Base-by-base conservation (phyloP, 23 tunicate species). In the Clavelina lepadiformis region DNA sequence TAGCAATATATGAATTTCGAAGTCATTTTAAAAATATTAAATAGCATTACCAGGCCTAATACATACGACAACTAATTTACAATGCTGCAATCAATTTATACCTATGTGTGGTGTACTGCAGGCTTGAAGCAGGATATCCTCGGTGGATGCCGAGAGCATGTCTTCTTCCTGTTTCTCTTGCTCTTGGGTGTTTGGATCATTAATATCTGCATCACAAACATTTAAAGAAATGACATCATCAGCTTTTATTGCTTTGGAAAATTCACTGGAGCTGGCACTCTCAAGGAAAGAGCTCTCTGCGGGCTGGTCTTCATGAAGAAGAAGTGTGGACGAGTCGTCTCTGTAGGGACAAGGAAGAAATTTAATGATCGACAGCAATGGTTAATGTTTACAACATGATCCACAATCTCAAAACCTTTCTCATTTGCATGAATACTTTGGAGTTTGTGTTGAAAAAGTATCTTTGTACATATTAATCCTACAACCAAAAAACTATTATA, bases 71-170 rank as follows among this genome's bases (percentile, higher is more conserved):
- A n/a, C n/a, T n/a, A n/a, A n/a, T n/a, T n/a, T n/a, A n/a, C n/a
- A n/a, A n/a, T n/a, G n/a, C n/a, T n/a, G n/a, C n/a, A n/a, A n/a
- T n/a, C n/a, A n/a, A n/a, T n/a, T n/a, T 32, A 53, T 62, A 80
- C 87, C 64, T 28, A 47, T 46, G 23, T 80, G 87, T 4, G 87
- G 73, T 23, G 85, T 79, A 47, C 64, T 61, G 63, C 65, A 71
- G 27, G 63, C 61, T 28, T 74, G 63, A 46, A 52, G 63, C 30
- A 80, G 61, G 29, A 80, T 71, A 44, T 80, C 77, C 25, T 80
- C 87, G 22, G 82, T 46, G 32, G 82, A 77, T 51, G 75, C 55
- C 29, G 56, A 74, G 7, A 73, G 45, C 8, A 51, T 13, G 53
- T 69, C 58, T 20, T 35, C 65, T 7, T 27, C 49, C 1, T 23